phyloP scores from a whole-genome alignment of 23 tunicate species.

The Diplosoma virens region DNA sequence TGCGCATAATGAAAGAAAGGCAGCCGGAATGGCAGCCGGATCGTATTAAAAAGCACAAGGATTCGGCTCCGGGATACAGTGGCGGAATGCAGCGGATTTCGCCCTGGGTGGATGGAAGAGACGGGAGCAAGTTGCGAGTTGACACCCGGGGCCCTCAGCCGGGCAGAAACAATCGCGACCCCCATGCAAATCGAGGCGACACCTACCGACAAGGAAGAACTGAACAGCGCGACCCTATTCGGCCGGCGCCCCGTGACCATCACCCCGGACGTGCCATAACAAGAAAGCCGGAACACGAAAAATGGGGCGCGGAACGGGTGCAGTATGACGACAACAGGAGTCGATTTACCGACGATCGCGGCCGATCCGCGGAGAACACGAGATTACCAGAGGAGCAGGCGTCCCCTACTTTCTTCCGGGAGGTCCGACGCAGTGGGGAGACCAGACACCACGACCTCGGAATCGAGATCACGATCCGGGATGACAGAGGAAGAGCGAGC shows the following conservation, averaged over 20 bases:
- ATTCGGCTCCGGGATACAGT: constrained; percentile 3
- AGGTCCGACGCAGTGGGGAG: constrained; percentile 44
- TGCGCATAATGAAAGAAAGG: neutral
- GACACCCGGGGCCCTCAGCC: constrained; percentile 1
- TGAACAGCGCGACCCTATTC: neutral
- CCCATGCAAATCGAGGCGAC: neutral
- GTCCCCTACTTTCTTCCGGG: constrained; percentile 26
- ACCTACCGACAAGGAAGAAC: neutral
- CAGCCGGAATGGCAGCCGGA: constrained; percentile 14
- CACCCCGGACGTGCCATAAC: neutral
- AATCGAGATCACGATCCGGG: constrained; percentile 41
- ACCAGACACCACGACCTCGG: constrained; percentile 15
- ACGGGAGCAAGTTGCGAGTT: constrained; percentile 1
- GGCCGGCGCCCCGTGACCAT: neutral
- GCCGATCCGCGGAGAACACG: neutral
- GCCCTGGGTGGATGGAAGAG: constrained; percentile 15
- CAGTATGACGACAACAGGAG: neutral
- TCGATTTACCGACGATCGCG: neutral
- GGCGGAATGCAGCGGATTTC: neutral
- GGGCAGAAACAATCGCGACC: neutral
- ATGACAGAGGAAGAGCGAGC: constrained; percentile 25
- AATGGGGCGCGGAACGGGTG: constrained; percentile 9
- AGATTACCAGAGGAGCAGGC: neutral
- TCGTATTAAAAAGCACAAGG: constrained; percentile 1
- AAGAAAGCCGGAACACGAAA: neutral